These are phyloP conservation scores for Melanophora roralis DNA, from an alignment of 2,888 invertebrate genomes.

Conservation along the genomic window DNA sequence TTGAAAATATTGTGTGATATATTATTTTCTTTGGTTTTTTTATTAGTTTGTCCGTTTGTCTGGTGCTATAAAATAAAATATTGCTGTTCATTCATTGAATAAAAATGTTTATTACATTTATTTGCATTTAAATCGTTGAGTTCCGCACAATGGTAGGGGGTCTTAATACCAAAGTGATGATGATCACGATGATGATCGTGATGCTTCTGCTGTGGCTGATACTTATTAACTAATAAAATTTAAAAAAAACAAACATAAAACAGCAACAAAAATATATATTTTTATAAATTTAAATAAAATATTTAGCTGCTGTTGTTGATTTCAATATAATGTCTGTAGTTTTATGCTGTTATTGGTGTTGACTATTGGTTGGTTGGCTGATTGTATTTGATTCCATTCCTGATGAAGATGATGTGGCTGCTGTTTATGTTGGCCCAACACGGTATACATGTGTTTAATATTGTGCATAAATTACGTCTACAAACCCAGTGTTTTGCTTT, in stretches of 20 bases:
- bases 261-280: constrained; percentile 17
- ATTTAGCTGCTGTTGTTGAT: constrained; percentile 9
- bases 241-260: neutral
- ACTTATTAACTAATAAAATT: constrained; percentile 31
- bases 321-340: constrained; percentile 8
- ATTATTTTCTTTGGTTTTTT: neutral
- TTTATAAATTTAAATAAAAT: constrained; percentile 41
- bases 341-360: neutral
- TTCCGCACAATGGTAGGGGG: constrained; percentile 62
- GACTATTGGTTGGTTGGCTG: constrained; percentile 11
- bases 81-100: constrained; percentile 52
- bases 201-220: constrained; percentile 56
- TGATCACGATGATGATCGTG: constrained; percentile 59
- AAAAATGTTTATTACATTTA: constrained; percentile 71
- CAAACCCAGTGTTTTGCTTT: neutral
- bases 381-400: neutral
- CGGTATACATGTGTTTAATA: constrained; percentile 31
- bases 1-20: constrained; percentile 28
- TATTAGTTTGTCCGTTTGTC: constrained; percentile 17
- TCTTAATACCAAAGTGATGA: constrained; percentile 61
- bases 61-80: constrained; percentile 39
- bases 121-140: constrained; percentile 74
- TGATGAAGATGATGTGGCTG: constrained; percentile 59
- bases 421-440: constrained; percentile 38
- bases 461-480: constrained; percentile 28